phyloP scores from a whole-genome alignment of 2,888 invertebrate species.

The Lasioglossum leucozonium region DNA sequence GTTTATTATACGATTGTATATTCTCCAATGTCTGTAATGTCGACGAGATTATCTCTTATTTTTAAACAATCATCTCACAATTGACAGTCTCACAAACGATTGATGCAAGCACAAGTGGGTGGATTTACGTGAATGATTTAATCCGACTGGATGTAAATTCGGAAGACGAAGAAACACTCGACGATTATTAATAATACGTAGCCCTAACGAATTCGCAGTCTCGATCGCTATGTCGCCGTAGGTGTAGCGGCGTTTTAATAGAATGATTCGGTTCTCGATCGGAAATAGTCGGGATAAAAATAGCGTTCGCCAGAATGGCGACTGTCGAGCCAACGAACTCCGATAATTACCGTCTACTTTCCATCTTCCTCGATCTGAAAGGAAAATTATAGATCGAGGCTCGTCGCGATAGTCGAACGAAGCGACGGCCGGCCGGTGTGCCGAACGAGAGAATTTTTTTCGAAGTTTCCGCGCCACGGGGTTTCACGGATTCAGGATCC shows the following conservation, averaged over 20 bases:
- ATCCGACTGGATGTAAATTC: neutral
- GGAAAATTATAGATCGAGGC: neutral
- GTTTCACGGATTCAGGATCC: neutral
- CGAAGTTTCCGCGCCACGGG: neutral
- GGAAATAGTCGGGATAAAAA: neutral
- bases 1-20: too few species aligned
- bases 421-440: too few species aligned
- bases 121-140: too few species aligned
- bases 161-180: neutral
- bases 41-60: too few species aligned
- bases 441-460: too few species aligned
- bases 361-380: neutral
- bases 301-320: neutral
- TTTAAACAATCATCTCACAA: too few species aligned
- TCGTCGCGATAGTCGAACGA: neutral
- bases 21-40: too few species aligned
- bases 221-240: neutral
- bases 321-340: neutral
- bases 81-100: too few species aligned
- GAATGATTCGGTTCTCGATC: neutral
- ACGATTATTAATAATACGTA: neutral
- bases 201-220: neutral
- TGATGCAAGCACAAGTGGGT: too few species aligned
- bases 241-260: neutral
- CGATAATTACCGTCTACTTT: neutral